Evolutionary conservation across 2,113 vertebrate species (phyloP), one percentile per base, ranked within the genome.

Genomic region (Oryzias melastigma): DNA sequence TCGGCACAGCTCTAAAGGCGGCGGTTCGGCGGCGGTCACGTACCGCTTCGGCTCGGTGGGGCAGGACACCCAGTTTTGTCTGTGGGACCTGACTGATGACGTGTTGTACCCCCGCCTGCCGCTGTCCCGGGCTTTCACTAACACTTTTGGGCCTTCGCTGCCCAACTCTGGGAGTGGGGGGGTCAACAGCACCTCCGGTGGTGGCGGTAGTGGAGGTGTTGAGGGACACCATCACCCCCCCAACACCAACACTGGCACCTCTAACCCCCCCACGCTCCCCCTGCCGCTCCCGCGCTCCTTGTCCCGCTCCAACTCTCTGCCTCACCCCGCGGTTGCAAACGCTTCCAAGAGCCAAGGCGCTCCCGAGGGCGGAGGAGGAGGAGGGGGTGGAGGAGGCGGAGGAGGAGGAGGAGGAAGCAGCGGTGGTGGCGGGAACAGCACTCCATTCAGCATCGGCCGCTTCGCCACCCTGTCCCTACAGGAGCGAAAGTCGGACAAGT

Each of bases 1-100:
- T 0, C 88, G 93, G 8, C 93, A 92, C 75, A 91, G 92, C 53
- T 86, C 90, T 12, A 91, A 86, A 50, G 92, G 90, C 0, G 90
- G 91, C 0, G 74, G 84, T 0, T 86, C 88, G 0, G 73, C 91
- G 0, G 46, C 93, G 0, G 91, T 96, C 75, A 91, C 94, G 0
- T 97, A 97, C 61, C 93, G 95, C 6, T 97, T 97, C 0, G 95
- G 95, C 19, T 97, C 95, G 0, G 95, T 96, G 0, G 95, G 95
- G 0, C 95, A 97, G 87, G 95, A 97, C 89, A 97, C 95, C 0
- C 95, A 96, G 71, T 96, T 97, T 85, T 97, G 95, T 72, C 70
- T 97, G 27, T 97, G 95, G 95, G 95, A 97, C 79, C 86, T 97
- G 58, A 97, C 94, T 0, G 93, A 96, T 25, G 95, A 97, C 0